Conservation (phyloP, 2,113 vertebrate genomes). For the Ceyx melanurus region DNA sequence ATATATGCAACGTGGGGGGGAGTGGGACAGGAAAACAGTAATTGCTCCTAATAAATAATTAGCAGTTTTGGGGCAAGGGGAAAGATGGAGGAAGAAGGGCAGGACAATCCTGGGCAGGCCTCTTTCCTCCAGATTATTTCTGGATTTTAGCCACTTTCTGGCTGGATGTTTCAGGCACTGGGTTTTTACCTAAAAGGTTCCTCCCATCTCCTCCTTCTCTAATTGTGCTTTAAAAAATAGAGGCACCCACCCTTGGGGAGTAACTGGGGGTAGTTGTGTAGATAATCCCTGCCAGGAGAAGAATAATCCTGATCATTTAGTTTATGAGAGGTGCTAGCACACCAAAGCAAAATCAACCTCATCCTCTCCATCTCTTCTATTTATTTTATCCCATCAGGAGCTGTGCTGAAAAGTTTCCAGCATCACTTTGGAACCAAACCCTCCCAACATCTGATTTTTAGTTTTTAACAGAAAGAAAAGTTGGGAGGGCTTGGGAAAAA, state of each 20-base stretch:
- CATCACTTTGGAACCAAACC: not conserved
- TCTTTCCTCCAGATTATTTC: not conserved
- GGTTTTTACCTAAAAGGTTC: not conserved
- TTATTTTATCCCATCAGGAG: not conserved
- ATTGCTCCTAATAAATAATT: not conserved
- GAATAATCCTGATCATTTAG: not conserved
- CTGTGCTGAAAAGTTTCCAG: not conserved
- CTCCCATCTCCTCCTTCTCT: not conserved
- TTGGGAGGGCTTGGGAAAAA: too few species aligned
- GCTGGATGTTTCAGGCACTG: not conserved
- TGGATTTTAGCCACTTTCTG: not conserved
- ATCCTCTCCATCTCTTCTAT: not conserved
- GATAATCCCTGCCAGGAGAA: not conserved
- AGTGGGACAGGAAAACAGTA: not conserved
- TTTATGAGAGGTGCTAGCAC: not conserved
- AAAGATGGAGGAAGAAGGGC: not conserved
- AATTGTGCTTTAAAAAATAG: not conserved
- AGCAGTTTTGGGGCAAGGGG: not conserved
- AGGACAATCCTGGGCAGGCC: not conserved
- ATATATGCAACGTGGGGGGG: too few species aligned
- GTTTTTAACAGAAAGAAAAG: too few species aligned
- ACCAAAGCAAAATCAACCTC: not conserved
- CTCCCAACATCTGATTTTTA: not conserved
- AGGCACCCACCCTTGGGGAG: not conserved
- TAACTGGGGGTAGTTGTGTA: not conserved